phyloP scores from a whole-genome alignment of 2,113 vertebrate genomes.

The Alaudala cheleensis region DNA sequence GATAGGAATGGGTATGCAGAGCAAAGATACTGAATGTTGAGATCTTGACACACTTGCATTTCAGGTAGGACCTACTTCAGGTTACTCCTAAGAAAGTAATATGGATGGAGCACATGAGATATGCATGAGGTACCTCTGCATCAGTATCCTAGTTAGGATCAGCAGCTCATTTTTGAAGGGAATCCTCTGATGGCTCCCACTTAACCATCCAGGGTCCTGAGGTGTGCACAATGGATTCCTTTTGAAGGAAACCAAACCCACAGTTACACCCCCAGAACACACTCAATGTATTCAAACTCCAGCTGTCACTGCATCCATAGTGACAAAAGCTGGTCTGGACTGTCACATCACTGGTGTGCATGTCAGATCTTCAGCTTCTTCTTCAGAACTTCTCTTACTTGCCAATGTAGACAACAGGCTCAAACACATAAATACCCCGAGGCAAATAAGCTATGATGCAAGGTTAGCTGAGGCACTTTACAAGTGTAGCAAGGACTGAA shows the following conservation, averaged over 20 bases:
- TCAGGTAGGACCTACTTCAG: background rate
- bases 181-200: background rate
- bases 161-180: background rate
- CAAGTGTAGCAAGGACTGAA: background rate
- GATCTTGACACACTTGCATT: background rate
- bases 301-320: background rate
- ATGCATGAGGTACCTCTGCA: background rate
- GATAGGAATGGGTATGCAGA: background rate
- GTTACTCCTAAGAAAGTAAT: background rate
- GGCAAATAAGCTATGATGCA: background rate
- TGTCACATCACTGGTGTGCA: background rate
- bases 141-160: background rate
- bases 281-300: background rate
- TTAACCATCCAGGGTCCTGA: background rate
- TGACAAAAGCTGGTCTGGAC: background rate
- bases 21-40: background rate
- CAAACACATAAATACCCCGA: background rate
- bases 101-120: background rate
- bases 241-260: background rate
- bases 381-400: background rate
- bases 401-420: background rate
- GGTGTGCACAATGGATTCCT: background rate
- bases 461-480: background rate
- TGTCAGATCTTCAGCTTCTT: background rate
- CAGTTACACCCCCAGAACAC: background rate